Base-by-base conservation (phyloP, 2,113 vertebrate genomes). In the Sula dactylatra region DNA sequence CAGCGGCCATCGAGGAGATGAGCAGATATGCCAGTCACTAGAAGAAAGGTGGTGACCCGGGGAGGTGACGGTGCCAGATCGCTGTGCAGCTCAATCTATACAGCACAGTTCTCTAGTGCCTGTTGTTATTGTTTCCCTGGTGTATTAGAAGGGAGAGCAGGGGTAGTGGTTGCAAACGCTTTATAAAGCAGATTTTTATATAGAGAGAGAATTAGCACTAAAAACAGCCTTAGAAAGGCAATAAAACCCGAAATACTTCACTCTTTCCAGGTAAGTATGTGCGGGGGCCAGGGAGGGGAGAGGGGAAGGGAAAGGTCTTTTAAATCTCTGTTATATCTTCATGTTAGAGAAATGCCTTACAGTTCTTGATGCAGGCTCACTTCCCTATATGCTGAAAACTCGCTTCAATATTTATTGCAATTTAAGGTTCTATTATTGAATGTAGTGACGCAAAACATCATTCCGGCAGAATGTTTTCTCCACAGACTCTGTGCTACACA, bases 11-110 rank as follows among this genome's bases (percentile, higher is more conserved):
- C 18, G 3, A 20, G 77, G 66, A 82, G 62, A 50, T 25, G 85
- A 47, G 66, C 82, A 93, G 84, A 81, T 86, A 47, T 96, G 96
- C 76, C 96, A 90, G 80, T 96, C 95, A 88, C 55, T 36, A 8
- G n/a, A 64, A 73, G 52, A 83, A 93, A 93, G 92, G 70, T 92
- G 92, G n/a, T 40, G 86, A 82, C 93, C 86, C 17, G 8, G 38
- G 77, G 72, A 94, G 66, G 71, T 69, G 88, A 94, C 19, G 73
- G 74, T 67, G 71, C 55, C 81, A 88, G 77, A 32, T 86, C 26
- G 3, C 86, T 36, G 16, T 34, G 74, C 81, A 92, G 50, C 67
- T 96, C 44, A 49, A 25, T 77, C 73, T 76, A 55, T 24, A 55
- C 16, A 81, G 12, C 38, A 54, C 31, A 61, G 8, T 86, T 71